Evolutionary conservation across 2,113 vertebrate genomes (phyloP), one percentile per base, ranked within the genome.

Genomic region (Muscicapa adusta): DNA sequence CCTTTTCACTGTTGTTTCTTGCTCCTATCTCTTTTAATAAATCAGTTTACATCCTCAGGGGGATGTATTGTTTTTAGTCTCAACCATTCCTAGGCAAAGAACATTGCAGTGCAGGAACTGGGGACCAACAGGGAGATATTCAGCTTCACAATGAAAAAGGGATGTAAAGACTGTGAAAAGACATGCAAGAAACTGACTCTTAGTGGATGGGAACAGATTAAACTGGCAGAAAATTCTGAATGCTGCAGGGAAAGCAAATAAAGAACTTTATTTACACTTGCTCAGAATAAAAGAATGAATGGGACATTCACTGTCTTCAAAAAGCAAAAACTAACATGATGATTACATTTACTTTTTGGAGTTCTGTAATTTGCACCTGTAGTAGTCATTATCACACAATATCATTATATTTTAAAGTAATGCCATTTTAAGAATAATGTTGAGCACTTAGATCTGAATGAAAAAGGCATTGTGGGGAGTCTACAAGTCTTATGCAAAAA

Each of bases 201-300:
- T 58, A n/a, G 62, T 50, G 62, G 62, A 84, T 72, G 66, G 77
- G 70, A 96, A 61, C 12, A 86, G 80, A 86, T 89, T 91, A 91
- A 88, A 92, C 70, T 38, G 2, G 0, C 38, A 88, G 53, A 91
- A 93, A 91, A 91, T 56, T 84, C 80, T 84, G 48, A 91, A 81
- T 89, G 73, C 45, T 72, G 12, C 57, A 53, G 47, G 18, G 33
- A 92, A 92, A 33, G 57, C 45, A 95, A 91, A 92, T 92, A 87
- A 53, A 48, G 42, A 75, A 72, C 74, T 94, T 92, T 85, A 87
- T 94, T 97, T 94, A 95, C 62, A 36, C 66, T 94, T 85, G 18
- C 34, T 85, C 10, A 4, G 53, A 94, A 79, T 77, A 84, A 94
- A 93, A 87, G 76, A 89, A 75, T 57, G 84, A 93, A 87, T 28